phyloP scores from a whole-genome alignment of 2,113 vertebrate genomes.

The Zosterops lateralis region DNA sequence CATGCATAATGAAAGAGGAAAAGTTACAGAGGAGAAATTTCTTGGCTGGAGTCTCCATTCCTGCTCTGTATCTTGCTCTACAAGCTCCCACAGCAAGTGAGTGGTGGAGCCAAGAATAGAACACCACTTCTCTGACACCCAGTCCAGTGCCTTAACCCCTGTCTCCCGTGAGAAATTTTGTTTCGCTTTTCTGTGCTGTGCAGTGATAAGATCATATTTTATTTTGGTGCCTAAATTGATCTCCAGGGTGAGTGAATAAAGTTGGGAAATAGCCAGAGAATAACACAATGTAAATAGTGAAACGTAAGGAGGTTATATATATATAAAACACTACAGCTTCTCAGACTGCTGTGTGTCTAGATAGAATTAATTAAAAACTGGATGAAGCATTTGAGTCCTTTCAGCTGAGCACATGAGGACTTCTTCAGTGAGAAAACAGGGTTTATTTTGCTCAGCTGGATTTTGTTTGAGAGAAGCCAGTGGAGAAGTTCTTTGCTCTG shows the following conservation, averaged over 20 bases:
- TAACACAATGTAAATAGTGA: constrained; percentile 38
- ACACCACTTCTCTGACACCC: constrained; percentile 58
- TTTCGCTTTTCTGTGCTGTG: not conserved
- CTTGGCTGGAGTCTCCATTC: constrained; percentile 53
- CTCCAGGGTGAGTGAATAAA: constrained; percentile 37
- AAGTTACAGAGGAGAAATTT: constrained; percentile 61
- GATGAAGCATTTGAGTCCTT: not conserved
- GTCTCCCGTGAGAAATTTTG: constrained; percentile 58
- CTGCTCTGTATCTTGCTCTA: constrained; percentile 61
- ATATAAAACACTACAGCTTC: not conserved
- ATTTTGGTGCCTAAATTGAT: constrained; percentile 59
- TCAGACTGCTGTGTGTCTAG: constrained; percentile 18
- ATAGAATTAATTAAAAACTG: constrained; percentile 8
- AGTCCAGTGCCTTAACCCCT: constrained; percentile 58
- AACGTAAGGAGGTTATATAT: not conserved
- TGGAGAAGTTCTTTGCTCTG: not conserved
- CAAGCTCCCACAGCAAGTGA: constrained; percentile 65
- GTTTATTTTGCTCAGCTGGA: not conserved
- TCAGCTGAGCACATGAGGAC: not conserved
- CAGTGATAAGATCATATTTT: constrained; percentile 59
- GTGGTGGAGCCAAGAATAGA: constrained; percentile 65
- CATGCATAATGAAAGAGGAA: constrained; percentile 55
- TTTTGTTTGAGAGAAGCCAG: not conserved
- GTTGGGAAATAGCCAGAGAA: constrained; percentile 46
- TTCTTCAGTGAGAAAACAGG: not conserved